Evolutionary conservation across 2,888 invertebrate species (phyloP).

Genomic region (Anarsia innoxiella): DNA sequence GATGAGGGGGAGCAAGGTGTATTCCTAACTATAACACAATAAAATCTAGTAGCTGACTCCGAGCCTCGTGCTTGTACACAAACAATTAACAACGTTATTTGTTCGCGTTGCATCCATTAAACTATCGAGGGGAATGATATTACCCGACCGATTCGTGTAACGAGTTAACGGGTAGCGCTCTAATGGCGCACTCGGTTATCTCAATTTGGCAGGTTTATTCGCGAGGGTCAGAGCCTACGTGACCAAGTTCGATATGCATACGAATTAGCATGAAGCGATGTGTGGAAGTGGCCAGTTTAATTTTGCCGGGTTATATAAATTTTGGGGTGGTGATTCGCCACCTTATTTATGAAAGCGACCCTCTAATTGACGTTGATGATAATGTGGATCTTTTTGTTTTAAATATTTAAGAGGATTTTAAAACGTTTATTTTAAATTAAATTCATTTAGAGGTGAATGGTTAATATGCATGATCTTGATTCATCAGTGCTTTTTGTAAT

Average conservation of each 20-base stretch:
- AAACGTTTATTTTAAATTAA: too few species aligned
- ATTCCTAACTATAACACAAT: constrained; percentile 31
- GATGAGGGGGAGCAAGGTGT: constrained; percentile 43
- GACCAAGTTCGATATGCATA: constrained; percentile 46
- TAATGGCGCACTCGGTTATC: constrained; percentile 28
- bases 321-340: constrained; percentile 53
- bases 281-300: constrained; percentile 41
- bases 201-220: constrained; percentile 29
- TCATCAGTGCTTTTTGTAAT: too few species aligned
- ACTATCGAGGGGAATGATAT: constrained; percentile 31
- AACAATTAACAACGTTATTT: constrained; percentile 37
- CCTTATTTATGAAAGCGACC: constrained; percentile 37
- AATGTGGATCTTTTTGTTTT: constrained; percentile 55
- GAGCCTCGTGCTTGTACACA: constrained; percentile 25
- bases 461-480: too few species aligned
- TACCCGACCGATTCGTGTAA: constrained; percentile 36
- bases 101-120: constrained; percentile 33
- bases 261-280: constrained; percentile 30
- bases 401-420: too few species aligned
- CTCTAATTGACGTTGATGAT: constrained; percentile 40
- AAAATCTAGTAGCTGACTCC: constrained; percentile 25
- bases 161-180: constrained; percentile 21
- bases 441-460: too few species aligned
- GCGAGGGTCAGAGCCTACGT: constrained; percentile 40
- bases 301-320: constrained; percentile 55